Conservation (phyloP, 2,113 vertebrate species). For the Rousettus leschenaultii region DNA sequence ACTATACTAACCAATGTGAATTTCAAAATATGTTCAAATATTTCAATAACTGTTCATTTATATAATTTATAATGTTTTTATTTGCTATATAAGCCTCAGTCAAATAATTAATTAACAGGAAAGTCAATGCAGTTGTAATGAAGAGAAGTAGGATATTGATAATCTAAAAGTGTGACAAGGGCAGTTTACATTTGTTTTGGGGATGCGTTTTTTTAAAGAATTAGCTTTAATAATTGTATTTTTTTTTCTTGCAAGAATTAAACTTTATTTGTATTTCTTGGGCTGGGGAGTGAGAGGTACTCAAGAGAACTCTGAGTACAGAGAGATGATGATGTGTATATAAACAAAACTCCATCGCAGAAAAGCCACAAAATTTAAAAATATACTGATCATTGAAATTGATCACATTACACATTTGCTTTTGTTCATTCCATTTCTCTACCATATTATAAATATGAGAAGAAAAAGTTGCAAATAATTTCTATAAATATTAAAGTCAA, state of each 20-base stretch:
- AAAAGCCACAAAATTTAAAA: neutral
- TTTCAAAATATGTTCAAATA: neutral
- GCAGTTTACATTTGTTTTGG: neutral
- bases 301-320: neutral
- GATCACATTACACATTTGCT: neutral
- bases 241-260: neutral
- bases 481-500: neutral
- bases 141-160: neutral
- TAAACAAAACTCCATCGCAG: neutral
- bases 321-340: neutral
- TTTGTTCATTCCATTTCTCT: neutral
- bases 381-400: neutral
- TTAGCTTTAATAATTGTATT: neutral
- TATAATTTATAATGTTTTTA: neutral
- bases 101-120: constrained; percentile 16
- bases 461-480: neutral
- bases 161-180: neutral
- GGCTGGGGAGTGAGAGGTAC: neutral
- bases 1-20: neutral
- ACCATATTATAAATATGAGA: neutral
- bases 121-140: neutral
- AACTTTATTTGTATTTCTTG: constrained; percentile 1
- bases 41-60: neutral
- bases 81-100: neutral
- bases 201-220: neutral